Base-by-base conservation (phyloP, 2,888 invertebrate genomes). In the Eristalis intricaria region DNA sequence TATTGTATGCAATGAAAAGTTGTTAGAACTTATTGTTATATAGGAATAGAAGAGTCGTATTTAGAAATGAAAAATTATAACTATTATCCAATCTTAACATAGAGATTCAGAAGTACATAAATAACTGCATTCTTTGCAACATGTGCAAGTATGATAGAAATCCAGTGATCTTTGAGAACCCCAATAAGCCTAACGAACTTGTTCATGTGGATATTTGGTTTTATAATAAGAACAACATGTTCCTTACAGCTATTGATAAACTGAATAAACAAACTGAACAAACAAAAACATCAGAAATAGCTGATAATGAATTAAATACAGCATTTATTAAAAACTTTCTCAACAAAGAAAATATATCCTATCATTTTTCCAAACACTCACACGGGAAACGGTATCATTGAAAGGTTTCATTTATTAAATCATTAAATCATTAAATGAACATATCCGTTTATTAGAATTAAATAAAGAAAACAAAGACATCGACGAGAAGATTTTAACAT, bases 81-180 rank as follows among this genome's bases (percentile, higher is more conserved):
- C 8, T 80, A 80, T 60, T 73, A 60, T 19, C 73, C 66, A 80
- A 80, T 19, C 43, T 73, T 15, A 66, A 60, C 58, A n/a, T 71
- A 73, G 73, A 79, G 64, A 66, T 79, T 4, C 66, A 82, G n/a
- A 76, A 71, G 63, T 83, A 60, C 60, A 77, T 83, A 11, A 83
- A 71, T 26, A 83, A 76, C 66, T 82, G 82, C 32, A 66, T 76
- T n/a, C 19, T 76, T 60, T 82, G 82, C 32, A 60, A 71, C 64
- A 50, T 60, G 64, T 63, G 66, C 35, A 84, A 84, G 69, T 80
- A 58, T 35, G 83, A 83, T 56, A 61, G 83, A 40, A 76, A 77
- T 83, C 70, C 68, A 13, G 19, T 63, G 50, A 32, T 81, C 43
- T 61, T 69, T 13, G 68, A 64, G 75, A 81, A 68, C 29, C 74